Evolutionary conservation across 2,888 invertebrate species (phyloP).

Genomic region (Caenorhabditis japonica): DNA sequence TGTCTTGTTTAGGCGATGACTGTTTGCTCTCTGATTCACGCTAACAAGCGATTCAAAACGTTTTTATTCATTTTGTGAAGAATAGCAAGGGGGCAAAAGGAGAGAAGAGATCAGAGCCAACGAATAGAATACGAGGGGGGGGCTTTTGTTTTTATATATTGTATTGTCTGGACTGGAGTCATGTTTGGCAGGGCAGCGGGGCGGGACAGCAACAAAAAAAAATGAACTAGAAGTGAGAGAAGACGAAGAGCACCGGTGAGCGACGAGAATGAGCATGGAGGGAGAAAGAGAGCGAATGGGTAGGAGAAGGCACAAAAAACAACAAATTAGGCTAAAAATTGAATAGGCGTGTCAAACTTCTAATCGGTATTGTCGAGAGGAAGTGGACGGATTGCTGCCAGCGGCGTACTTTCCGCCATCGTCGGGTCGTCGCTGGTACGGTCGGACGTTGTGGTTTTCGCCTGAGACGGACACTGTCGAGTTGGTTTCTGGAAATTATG

Average conservation of each 20-base stretch:
- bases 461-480: slow-evolving; percentile 45
- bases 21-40: slow-evolving; percentile 50
- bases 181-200: slow-evolving; percentile 11
- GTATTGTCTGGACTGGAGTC: slow-evolving; percentile 40
- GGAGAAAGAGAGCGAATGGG: slow-evolving; percentile 5
- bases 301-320: slow-evolving; percentile 4
- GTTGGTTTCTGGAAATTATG: slow-evolving; percentile 43
- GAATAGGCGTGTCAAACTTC: too few relatives aligned
- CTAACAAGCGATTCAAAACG: too few relatives aligned
- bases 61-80: too few relatives aligned
- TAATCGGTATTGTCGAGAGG: slow-evolving; percentile 30
- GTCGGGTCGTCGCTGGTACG: slow-evolving; percentile 60
- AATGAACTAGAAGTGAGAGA: slow-evolving; percentile 10
- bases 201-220: background rate
- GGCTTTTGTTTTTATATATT: too few relatives aligned
- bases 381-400: slow-evolving; percentile 11
- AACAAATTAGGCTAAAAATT: background rate
- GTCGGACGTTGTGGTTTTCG: slow-evolving; percentile 46
- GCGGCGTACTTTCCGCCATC: slow-evolving; percentile 46
- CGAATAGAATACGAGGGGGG: too few relatives aligned
- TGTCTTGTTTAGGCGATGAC: background rate
- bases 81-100: too few relatives aligned
- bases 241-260: slow-evolving; percentile 34
- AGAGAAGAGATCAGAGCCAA: too few relatives aligned
- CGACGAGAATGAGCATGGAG: slow-evolving; percentile 43